Evolutionary conservation across 2,113 vertebrate species (phyloP).

Genomic region (Motacilla alba): DNA sequence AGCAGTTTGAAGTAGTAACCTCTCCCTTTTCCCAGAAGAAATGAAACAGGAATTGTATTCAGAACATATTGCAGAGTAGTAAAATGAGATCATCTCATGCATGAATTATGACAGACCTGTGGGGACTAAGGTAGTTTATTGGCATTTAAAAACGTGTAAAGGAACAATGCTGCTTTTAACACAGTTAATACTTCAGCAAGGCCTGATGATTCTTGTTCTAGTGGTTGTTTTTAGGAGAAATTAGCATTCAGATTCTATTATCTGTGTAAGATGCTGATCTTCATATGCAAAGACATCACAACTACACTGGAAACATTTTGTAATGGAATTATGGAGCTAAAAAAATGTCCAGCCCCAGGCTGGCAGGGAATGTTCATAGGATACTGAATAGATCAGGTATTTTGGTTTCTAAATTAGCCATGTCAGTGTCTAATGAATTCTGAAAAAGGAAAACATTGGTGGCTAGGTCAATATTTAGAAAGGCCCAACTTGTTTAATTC

Average conservation of each 20-base stretch:
- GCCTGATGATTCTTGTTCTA: background rate
- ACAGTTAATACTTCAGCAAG: background rate
- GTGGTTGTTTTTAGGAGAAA: background rate
- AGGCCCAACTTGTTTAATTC: background rate
- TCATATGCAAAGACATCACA: background rate
- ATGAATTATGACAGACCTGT: background rate
- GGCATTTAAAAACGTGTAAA: background rate
- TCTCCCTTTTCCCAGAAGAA: slow-evolving; percentile 20
- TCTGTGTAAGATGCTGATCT: background rate
- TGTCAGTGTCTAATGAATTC: background rate
- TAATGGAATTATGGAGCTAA: background rate
- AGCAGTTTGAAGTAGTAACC: slow-evolving; percentile 12
- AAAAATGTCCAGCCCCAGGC: background rate
- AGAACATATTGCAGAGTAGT: background rate
- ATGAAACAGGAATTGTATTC: background rate
- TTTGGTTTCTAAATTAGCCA: background rate
- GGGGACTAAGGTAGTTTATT: background rate
- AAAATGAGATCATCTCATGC: background rate
- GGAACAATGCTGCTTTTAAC: background rate
- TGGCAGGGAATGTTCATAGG: background rate
- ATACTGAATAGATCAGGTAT: background rate
- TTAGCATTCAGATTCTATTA: background rate
- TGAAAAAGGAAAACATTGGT: background rate
- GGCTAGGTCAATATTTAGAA: background rate
- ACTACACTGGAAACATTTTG: background rate